Evolutionary conservation across 1,140 invertebrate genomes (phyloP), one percentile per base, ranked within the genome.

Genomic region (Leptopilina boulardi): DNA sequence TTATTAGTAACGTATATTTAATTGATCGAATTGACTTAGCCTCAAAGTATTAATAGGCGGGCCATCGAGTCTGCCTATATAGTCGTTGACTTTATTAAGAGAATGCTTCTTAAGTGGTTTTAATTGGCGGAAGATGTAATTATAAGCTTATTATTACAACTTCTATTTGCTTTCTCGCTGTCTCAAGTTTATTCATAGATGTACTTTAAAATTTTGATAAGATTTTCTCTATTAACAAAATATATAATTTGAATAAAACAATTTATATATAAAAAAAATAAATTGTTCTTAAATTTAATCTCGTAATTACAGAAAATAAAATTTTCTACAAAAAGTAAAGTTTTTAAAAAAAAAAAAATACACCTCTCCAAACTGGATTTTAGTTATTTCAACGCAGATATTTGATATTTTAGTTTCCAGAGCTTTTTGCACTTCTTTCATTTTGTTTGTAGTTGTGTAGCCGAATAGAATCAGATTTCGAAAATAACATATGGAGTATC

Each of bases 111-210:
- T 78, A 86, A 87, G 82, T 86, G 85, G 78, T 30, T 84, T 75
- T 84, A 88, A 87, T 87, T 86, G 83, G 23, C 82, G 80, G 85
- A 87, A 82, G 80, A 87, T 72, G 80, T 87, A 85, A 87, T 87
- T 81, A 84, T 77, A 80, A 81, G 76, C 83, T 87, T 79, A 86
- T 87, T 86, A 86, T 70, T 76, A 41, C 72, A 30, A 77, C 70
- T 75, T 56, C 72, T 19, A n/a, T n/a, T 70, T 15, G 44, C 56
- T 73, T 78, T 66, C 73, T 78, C 15, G 23, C 21, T 66, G 59
- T 66, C 59, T 4, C 26, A 66, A n/a, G 59, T 66, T 66, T 38
- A n/a, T 23, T 66, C 59, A 30, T n/a, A 66, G 21, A n/a, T 30
- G 23, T 66, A n/a, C n/a, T 26, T 66, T 2, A 66, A 30, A 26